Conservation (phyloP, 2,113 vertebrate genomes). For the Accipiter cooperii region DNA sequence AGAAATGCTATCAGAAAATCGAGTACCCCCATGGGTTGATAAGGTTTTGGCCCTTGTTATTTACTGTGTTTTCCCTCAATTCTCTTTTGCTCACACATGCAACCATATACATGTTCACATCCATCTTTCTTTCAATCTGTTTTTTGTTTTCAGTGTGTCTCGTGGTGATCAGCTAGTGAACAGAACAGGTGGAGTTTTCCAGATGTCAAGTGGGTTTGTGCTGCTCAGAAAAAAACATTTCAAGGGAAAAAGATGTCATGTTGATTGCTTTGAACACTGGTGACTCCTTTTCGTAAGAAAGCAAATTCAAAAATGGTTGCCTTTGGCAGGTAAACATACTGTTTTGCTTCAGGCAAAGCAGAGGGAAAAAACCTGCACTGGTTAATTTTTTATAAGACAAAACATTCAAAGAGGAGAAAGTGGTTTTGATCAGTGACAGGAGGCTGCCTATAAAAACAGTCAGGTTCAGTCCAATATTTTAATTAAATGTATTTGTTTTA, state of each 20-base stretch:
- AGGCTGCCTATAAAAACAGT: not conserved
- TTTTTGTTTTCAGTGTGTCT: not conserved
- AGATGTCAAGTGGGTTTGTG: not conserved
- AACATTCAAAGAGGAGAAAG: constrained; percentile 20
- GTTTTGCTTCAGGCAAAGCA: constrained; percentile 56
- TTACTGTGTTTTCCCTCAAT: not conserved
- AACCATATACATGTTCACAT: not conserved
- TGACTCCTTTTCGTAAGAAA: not conserved
- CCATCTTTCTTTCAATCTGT: not conserved
- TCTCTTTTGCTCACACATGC: not conserved
- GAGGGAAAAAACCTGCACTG: not conserved
- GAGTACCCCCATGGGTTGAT: not conserved
- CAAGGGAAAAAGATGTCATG: not conserved
- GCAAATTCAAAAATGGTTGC: constrained; percentile 30
- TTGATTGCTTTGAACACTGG: not conserved
- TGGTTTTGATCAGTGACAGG: constrained; percentile 10
- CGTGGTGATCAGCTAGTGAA: not conserved
- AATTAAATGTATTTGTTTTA: constrained; percentile 30
- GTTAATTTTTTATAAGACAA: constrained; percentile 48
- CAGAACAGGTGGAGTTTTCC: not conserved
- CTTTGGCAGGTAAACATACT: constrained; percentile 49
- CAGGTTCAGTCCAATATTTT: not conserved
- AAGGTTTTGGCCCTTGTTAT: not conserved
- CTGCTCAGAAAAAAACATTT: not conserved
- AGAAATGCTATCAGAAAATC: not conserved